Evolutionary conservation across 35 echinoderm and acorn worm species (phyloP).

Genomic region (Hemicentrotus pulcherrimus): DNA sequence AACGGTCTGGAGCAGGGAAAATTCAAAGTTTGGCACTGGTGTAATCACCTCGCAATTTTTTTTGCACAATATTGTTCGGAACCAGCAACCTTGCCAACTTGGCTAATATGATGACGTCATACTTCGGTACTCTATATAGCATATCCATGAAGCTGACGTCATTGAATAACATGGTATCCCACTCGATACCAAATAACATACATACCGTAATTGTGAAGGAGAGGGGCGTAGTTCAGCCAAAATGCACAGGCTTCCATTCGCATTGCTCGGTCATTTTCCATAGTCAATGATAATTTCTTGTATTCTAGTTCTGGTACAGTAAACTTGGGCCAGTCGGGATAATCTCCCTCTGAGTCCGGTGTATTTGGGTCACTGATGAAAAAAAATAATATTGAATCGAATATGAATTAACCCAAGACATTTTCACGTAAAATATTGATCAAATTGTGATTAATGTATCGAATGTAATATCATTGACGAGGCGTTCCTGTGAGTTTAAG

Average conservation of each 20-base stretch:
- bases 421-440: not conserved
- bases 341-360: not conserved
- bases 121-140: too few relatives aligned
- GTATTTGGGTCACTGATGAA: constrained; percentile 57
- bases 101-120: too few relatives aligned
- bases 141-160: too few relatives aligned
- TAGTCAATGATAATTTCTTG: constrained; percentile 50
- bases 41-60: too few relatives aligned
- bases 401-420: not conserved
- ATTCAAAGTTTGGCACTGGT: too few relatives aligned
- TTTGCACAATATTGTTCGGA: too few relatives aligned
- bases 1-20: too few relatives aligned
- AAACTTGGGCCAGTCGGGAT: constrained; percentile 52
- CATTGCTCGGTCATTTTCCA: constrained; percentile 56
- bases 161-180: too few relatives aligned
- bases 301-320: constrained; percentile 59
- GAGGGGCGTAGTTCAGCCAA: constrained; percentile 42
- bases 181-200: not conserved
- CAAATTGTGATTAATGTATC: not conserved
- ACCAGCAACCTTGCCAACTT: too few relatives aligned
- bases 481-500: not conserved
- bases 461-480: not conserved
- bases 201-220: constrained; percentile 21
- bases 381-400: not conserved
- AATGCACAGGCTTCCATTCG: constrained; percentile 47